These are phyloP conservation scores for Crocuta crocuta DNA, from an alignment of 2,113 vertebrate genomes.

Conservation along the genomic window DNA sequence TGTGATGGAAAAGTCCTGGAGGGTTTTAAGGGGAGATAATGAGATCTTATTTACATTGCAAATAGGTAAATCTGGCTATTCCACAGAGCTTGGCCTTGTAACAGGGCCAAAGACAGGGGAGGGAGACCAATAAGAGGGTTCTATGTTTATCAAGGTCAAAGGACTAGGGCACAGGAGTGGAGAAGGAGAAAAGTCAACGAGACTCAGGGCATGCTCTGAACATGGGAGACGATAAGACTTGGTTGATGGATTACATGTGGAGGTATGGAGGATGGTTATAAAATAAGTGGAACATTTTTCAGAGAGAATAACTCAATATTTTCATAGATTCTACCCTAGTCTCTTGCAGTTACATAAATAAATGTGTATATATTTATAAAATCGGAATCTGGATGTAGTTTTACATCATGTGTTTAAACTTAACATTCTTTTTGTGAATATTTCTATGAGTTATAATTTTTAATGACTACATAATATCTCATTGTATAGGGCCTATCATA, in stretches of 20 bases:
- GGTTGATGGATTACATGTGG: constrained; percentile 40
- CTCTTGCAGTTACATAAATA: constrained; percentile 61
- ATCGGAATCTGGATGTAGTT: constrained; percentile 40
- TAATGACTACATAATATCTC: constrained; percentile 59
- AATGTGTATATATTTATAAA: constrained; percentile 60
- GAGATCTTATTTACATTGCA: not conserved
- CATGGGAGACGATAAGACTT: not conserved
- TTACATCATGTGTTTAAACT: constrained; percentile 53
- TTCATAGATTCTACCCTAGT: not conserved
- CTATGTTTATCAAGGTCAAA: not conserved
- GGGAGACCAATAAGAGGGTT: not conserved
- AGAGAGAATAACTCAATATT: constrained; percentile 45
- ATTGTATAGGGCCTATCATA: not conserved
- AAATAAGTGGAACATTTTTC: constrained; percentile 23
- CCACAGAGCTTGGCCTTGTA: not conserved
- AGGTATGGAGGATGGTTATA: not conserved
- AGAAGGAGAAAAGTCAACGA: not conserved
- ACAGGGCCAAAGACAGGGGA: not conserved
- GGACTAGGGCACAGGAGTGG: not conserved
- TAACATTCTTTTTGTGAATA: constrained; percentile 55
- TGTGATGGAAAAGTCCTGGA: not conserved
- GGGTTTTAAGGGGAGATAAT: not conserved
- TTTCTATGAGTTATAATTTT: constrained; percentile 65
- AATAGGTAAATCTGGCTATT: not conserved
- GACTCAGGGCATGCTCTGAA: not conserved